A percentile compares a stretch with the other conserved stretches of the same genome.
Evolutionary conservation across 30 jellyfish, hydroid and myxozoan species (phyloP).

Genomic region (Mastigias papua): DNA sequence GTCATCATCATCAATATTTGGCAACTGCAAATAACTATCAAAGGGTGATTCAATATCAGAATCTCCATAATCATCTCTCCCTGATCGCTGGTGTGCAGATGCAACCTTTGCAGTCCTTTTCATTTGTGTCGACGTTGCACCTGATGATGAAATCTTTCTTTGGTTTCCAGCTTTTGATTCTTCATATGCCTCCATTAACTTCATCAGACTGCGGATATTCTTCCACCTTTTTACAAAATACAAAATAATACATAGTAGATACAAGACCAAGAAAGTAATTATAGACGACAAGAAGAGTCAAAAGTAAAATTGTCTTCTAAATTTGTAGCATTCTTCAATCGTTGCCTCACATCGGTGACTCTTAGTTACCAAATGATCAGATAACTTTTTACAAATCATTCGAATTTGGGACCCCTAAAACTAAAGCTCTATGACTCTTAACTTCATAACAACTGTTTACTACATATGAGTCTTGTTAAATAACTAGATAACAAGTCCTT

Average conservation of each 20-base stretch:
- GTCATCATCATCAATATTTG: constrained; percentile 21
- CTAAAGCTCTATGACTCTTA: too few species aligned
- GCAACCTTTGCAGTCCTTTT: background rate
- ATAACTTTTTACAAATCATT: too few species aligned
- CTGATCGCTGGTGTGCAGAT: background rate
- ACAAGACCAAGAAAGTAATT: background rate
- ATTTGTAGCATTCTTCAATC: too few species aligned
- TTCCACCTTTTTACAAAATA: constrained; percentile 42
- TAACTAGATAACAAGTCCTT: too few species aligned
- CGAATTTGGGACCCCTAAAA: too few species aligned
- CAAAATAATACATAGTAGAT: background rate
- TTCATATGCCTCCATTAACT: constrained; percentile 39
- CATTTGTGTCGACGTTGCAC: background rate
- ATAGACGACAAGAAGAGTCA: background rate
- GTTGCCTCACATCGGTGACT: too few species aligned
- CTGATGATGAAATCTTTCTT: background rate
- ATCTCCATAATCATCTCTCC: background rate
- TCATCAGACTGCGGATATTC: constrained; percentile 39
- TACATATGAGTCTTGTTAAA: too few species aligned
- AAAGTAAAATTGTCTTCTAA: background rate
- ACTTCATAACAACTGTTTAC: too few species aligned
- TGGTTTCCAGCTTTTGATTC: background rate
- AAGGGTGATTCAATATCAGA: background rate
- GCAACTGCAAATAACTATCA: constrained; percentile 22
- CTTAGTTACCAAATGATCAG: too few species aligned